Percentiles rank a stretch among this genome's conserved stretches.
These are phyloP conservation scores for Microchrysa polita DNA, from an alignment of 2,888 invertebrate genomes.

Conservation along the genomic window DNA sequence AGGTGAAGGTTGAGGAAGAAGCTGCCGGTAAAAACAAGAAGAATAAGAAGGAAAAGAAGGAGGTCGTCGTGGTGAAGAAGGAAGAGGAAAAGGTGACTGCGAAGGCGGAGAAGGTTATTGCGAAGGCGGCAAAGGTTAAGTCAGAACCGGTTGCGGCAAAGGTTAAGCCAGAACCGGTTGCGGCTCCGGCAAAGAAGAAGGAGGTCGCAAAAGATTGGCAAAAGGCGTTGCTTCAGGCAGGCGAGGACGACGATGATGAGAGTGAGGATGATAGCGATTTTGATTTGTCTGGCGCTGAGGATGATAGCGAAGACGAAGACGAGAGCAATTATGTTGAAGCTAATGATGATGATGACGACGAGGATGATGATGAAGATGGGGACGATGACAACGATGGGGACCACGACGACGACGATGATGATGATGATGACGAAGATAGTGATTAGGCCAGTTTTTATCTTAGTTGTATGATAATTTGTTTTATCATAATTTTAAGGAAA, in stretches of 20 bases:
- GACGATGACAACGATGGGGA: neutral
- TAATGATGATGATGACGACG: neutral
- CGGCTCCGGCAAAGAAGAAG: neutral
- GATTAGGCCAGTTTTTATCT: neutral
- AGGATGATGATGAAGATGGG: neutral
- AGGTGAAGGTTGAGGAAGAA: neutral
- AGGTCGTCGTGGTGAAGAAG: neutral
- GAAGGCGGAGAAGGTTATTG: neutral
- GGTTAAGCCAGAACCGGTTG: neutral
- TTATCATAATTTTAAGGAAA: neutral
- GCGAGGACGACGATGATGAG: neutral
- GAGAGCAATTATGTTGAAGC: neutral
- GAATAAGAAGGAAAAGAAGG: neutral
- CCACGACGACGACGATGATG: neutral
- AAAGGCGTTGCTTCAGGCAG: neutral
- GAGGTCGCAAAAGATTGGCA: neutral
- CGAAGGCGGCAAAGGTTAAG: neutral
- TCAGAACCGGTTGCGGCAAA: neutral
- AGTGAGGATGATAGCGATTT: neutral
- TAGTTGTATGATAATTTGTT: neutral
- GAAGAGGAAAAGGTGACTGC: neutral
- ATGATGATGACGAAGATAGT: conserved; percentile 15
- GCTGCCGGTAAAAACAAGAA: neutral
- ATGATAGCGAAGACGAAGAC: neutral
- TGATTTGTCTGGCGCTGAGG: neutral